Conservation (phyloP, 2,888 invertebrate species). For the Acheta domesticus region DNA sequence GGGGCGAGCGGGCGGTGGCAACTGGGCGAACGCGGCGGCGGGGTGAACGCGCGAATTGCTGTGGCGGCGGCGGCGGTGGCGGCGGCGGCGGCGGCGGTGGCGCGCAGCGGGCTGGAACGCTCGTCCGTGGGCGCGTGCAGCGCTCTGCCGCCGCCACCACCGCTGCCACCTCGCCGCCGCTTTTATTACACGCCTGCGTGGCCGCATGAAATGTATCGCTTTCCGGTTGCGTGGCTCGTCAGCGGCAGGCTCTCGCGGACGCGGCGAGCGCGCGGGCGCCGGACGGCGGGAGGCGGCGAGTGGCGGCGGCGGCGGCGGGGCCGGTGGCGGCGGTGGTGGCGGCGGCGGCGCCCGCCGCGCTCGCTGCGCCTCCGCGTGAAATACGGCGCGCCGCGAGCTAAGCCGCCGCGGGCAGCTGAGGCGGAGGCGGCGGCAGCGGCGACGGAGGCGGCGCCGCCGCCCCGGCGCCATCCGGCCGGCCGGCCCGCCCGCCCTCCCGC, state of each 20-base stretch:
- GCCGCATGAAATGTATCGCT: constrained; percentile 18
- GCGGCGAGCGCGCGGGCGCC: neutral
- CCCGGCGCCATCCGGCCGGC: neutral
- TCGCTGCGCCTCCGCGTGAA: neutral
- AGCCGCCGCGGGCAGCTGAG: neutral
- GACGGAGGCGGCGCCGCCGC: neutral
- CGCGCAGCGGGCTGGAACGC: too few relatives aligned
- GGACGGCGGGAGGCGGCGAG: neutral
- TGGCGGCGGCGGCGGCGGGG: neutral
- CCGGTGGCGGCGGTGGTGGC: neutral
- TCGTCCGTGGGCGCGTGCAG: neutral
- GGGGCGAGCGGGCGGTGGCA: neutral
- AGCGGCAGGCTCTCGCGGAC: neutral
- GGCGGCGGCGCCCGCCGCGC: neutral
- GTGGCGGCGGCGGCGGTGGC: neutral
- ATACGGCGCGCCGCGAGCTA: neutral
- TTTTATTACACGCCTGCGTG: constrained; percentile 18
- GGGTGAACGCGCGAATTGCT: constrained; percentile 8
- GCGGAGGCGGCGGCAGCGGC: neutral
- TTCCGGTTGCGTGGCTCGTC: constrained; percentile 18
- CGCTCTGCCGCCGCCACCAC: neutral
- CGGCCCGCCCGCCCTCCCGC: neutral
- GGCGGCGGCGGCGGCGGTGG: too few relatives aligned
- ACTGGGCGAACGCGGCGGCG: neutral
- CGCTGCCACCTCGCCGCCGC: neutral